Evolutionary conservation across 2,888 invertebrate species (phyloP).

Genomic region (Ormyrus rosae): DNA sequence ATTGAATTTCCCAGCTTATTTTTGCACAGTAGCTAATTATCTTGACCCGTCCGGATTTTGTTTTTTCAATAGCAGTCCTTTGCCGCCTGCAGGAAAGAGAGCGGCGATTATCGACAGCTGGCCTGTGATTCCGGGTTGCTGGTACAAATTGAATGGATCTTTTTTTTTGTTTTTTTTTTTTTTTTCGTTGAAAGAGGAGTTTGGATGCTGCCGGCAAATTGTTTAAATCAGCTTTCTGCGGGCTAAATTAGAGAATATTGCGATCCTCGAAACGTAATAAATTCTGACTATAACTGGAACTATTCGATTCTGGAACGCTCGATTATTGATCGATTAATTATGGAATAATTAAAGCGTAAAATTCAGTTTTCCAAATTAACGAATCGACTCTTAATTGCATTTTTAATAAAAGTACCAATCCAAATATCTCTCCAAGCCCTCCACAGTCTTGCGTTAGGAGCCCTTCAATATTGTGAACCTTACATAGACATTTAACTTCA

Average conservation of each 20-base stretch:
- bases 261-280: no score
- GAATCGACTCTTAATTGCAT: conserved; percentile 11
- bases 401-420: background rate
- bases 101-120: background rate
- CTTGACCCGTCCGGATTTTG: background rate
- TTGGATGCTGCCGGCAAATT: no score
- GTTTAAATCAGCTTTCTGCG: no score
- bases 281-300: no score
- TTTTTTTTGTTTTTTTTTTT: background rate
- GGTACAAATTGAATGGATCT: background rate
- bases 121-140: background rate
- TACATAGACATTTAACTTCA: conserved; percentile 11
- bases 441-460: background rate
- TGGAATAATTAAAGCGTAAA: no score
- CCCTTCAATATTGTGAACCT: background rate
- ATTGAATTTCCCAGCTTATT: conserved; percentile 3
- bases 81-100: background rate
- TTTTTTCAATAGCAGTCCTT: background rate
- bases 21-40: background rate
- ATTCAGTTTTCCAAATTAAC: no score
- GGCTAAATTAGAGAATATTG: no score
- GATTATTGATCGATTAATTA: no score
- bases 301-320: no score
- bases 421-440: background rate
- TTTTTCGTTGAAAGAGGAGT: background rate